Evolutionary conservation across 2,888 invertebrate genomes (phyloP).

Genomic region (Lochmaea capreae): DNA sequence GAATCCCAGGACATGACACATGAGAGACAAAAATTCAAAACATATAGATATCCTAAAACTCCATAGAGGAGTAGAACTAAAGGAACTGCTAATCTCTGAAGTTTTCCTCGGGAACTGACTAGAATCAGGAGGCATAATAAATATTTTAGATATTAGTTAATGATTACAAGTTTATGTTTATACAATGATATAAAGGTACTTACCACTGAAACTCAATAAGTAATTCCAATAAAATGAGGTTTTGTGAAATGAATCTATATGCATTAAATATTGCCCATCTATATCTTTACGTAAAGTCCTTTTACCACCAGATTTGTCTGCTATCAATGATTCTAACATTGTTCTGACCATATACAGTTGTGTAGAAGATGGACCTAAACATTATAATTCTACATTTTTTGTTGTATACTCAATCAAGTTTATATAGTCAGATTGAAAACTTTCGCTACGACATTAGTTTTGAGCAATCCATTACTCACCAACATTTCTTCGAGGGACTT

Average conservation of each 20-base stretch:
- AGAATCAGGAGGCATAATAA: too few species aligned
- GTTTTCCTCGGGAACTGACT: too few species aligned
- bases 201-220: constrained; percentile 90
- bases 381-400: background rate
- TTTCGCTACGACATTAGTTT: background rate
- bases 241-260: constrained; percentile 96
- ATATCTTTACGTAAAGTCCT: constrained; percentile 95
- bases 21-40: too few species aligned
- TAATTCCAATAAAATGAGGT: constrained; percentile 98
- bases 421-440: background rate
- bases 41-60: too few species aligned
- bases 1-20: too few species aligned
- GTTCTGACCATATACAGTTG: constrained; percentile 99
- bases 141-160: too few species aligned
- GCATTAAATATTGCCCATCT: constrained; percentile 90
- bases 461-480: constrained; percentile 69
- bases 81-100: too few species aligned
- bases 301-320: constrained; percentile 97
- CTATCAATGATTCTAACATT: constrained; percentile 96
- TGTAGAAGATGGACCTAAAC: constrained; percentile 85
- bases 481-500: constrained; percentile 92
- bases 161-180: background rate
- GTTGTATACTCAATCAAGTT: background rate
- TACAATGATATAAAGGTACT: constrained; percentile 47
- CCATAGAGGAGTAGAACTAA: too few species aligned